These are phyloP conservation scores for Magallana angulata DNA, from an alignment of 1,140 invertebrate genomes.

Conservation along the genomic window DNA sequence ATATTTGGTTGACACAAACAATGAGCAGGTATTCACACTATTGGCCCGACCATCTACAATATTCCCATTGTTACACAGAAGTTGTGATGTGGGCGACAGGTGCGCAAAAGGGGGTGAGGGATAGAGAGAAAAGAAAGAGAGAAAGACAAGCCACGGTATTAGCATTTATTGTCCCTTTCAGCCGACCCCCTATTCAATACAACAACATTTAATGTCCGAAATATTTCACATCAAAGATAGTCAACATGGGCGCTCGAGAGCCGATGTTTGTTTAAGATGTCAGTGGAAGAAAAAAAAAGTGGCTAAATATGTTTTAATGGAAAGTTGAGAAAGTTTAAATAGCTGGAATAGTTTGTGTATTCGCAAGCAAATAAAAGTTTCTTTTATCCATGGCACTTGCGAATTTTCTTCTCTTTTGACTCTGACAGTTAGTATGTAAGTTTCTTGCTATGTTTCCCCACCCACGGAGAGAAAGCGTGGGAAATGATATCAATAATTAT, in stretches of 20 bases:
- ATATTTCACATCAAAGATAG: constrained; percentile 27
- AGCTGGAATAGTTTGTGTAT: constrained; percentile 24
- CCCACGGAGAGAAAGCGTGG: neutral
- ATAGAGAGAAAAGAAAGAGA: neutral
- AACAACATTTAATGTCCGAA: constrained; percentile 36
- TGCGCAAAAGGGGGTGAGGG: neutral
- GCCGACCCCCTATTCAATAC: constrained; percentile 17
- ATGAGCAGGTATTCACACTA: neutral
- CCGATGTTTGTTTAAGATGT: constrained; percentile 12
- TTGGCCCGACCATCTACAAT: neutral
- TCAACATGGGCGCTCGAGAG: neutral
- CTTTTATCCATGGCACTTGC: constrained; percentile 12
- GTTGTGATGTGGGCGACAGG: neutral
- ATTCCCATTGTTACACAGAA: neutral
- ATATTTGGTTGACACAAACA: neutral
- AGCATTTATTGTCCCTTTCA: constrained; percentile 9
- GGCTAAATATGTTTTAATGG: constrained; percentile 19
- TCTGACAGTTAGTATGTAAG: neutral
- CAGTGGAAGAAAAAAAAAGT: constrained; percentile 25
- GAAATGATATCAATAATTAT: neutral
- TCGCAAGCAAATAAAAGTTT: constrained; percentile 31
- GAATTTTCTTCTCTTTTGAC: neutral
- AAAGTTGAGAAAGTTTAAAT: constrained; percentile 34
- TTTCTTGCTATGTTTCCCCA: neutral
- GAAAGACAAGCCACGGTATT: neutral